Percentiles rank a stretch among this genome's conserved stretches.
Conservation (phyloP, 2,888 invertebrate genomes). For the Meloe dianella region DNA sequence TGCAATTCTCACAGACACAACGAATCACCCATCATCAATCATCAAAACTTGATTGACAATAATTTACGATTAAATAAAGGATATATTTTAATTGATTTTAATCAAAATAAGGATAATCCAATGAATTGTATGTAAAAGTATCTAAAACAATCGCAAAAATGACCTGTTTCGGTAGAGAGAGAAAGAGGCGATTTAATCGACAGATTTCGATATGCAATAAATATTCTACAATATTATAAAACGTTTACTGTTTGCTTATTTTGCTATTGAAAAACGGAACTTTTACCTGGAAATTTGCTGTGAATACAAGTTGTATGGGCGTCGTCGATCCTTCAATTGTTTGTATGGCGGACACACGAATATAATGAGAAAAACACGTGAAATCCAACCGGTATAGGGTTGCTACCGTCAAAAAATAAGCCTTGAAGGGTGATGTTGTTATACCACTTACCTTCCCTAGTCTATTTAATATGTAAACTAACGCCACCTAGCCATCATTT, state of each 20-base stretch:
- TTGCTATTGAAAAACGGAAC: constrained; percentile 28
- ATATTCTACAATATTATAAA: not conserved
- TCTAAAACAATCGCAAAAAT: no score
- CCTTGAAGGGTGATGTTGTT: constrained; percentile 54
- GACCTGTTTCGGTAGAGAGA: no score
- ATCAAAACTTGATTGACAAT: no score
- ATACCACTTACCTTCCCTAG: constrained; percentile 59
- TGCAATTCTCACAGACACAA: not conserved
- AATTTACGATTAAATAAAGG: no score
- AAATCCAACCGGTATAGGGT: constrained; percentile 1
- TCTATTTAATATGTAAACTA: not conserved
- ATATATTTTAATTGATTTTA: no score
- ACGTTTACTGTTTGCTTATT: not conserved
- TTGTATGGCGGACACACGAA: not conserved
- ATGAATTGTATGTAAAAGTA: no score
- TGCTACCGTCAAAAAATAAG: constrained; percentile 47
- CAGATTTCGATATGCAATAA: constrained; percentile 31
- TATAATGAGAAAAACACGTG: not conserved
- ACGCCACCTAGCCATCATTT: constrained; percentile 60
- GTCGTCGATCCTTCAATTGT: not conserved
- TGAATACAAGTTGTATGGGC: not conserved
- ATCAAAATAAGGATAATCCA: no score
- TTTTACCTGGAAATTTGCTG: constrained; percentile 11
- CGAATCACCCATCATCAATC: not conserved
- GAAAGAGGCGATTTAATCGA: constrained; percentile 55